Conservation (phyloP, 2,888 invertebrate genomes). For the Anthophora plumipes region DNA sequence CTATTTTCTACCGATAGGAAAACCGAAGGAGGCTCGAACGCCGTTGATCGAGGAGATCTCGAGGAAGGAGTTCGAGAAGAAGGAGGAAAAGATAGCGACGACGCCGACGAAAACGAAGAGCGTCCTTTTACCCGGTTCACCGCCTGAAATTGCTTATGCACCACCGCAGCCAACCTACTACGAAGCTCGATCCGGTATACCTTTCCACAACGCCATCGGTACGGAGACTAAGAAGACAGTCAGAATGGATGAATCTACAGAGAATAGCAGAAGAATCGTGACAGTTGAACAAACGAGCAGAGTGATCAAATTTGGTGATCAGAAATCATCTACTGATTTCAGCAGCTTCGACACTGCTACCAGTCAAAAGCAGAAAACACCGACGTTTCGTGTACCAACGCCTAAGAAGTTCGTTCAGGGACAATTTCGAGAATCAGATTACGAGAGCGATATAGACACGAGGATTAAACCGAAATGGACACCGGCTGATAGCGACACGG, state of each 20-base stretch:
- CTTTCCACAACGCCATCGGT: conserved; percentile 87
- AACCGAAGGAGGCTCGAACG: conserved; percentile 83
- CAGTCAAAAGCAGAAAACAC: conserved; percentile 59
- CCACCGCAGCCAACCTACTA: conserved; percentile 86
- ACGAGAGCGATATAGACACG: conserved; percentile 89
- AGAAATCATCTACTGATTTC: conserved; percentile 55
- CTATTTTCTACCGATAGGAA: conserved; percentile 79
- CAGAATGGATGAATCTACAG: conserved; percentile 89
- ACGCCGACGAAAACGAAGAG: conserved; percentile 78
- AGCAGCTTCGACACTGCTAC: conserved; percentile 41
- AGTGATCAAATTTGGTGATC: conserved; percentile 88
- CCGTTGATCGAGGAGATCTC: conserved; percentile 78
- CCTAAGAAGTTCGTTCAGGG: conserved; percentile 89
- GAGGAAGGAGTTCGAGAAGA: conserved; percentile 56
- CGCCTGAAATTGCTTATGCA: conserved; percentile 87
- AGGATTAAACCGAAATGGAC: conserved; percentile 88
- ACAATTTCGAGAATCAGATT: conserved; percentile 89
- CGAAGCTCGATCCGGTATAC: conserved; percentile 86
- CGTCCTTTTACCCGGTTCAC: conserved; percentile 86
- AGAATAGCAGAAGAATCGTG: conserved; percentile 88
- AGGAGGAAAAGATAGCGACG: conserved; percentile 38
- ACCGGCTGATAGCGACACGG: conserved; percentile 87
- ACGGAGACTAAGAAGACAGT: conserved; percentile 90
- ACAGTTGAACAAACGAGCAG: conserved; percentile 90
- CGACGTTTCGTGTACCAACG: conserved; percentile 83